Percentiles rank a stretch among this genome's conserved stretches.
Evolutionary conservation across 2,797 vertebrate genomes (phyloP).

Genomic region (Argya squamiceps): DNA sequence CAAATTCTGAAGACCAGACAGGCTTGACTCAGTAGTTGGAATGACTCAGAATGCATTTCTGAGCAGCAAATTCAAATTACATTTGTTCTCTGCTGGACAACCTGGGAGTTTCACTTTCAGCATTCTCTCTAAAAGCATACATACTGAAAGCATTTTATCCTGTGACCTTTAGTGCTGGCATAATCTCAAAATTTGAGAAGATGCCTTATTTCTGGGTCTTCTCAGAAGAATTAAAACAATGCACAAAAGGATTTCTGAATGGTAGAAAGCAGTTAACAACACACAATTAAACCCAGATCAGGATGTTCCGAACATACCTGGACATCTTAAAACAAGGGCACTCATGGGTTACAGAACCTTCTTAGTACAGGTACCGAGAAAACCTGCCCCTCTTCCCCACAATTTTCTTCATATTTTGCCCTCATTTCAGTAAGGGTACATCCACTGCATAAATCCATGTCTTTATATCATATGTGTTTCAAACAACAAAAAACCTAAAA

Average conservation of each 20-base stretch:
- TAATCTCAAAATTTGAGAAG: neutral
- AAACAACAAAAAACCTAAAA: neutral
- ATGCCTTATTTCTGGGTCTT: neutral
- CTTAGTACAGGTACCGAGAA: neutral
- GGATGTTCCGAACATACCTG: neutral
- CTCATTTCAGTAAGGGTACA: neutral
- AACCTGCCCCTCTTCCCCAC: neutral
- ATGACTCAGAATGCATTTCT: slow-evolving; percentile 20
- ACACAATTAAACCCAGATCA: neutral
- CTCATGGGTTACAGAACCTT: neutral
- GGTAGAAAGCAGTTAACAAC: neutral
- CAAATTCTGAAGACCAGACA: neutral
- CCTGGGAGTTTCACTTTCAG: neutral
- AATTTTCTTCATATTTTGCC: neutral
- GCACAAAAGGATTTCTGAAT: neutral
- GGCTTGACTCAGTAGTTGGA: neutral
- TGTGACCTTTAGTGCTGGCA: neutral
- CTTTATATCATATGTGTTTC: neutral
- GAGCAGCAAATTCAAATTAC: neutral
- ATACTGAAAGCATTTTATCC: neutral
- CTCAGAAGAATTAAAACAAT: neutral
- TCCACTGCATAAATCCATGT: neutral
- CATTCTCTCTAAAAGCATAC: neutral
- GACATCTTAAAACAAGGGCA: neutral
- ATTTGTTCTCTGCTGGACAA: neutral